phyloP scores from a whole-genome alignment of 2,113 vertebrate species.

The Lophotis ruficrista region DNA sequence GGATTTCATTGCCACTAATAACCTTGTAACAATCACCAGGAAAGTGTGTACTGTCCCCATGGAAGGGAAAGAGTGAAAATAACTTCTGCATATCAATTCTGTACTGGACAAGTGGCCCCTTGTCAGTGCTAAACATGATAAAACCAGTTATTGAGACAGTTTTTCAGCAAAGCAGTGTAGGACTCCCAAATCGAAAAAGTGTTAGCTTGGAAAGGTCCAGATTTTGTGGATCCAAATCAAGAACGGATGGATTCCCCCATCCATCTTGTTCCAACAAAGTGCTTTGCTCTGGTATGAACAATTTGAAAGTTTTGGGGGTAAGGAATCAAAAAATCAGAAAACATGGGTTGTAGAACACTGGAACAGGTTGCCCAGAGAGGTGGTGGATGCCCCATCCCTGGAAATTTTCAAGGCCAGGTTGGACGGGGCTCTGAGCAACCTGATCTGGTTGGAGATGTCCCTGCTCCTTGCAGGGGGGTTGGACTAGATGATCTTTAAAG shows the following conservation, averaged over 20 bases:
- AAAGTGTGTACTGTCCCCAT: rapidly evolving
- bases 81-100: not conserved
- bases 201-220: not conserved
- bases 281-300: not conserved
- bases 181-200: not conserved
- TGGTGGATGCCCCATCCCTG: too few species aligned
- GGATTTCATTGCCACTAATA: not conserved
- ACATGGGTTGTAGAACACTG: too few species aligned
- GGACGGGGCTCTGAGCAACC: too few species aligned
- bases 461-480: too few species aligned
- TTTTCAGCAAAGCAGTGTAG: not conserved
- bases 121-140: not conserved
- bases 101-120: not conserved
- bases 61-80: not conserved
- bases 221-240: not conserved
- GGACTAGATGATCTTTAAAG: too few species aligned
- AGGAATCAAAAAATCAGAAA: not conserved
- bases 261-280: not conserved
- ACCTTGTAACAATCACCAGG: not conserved
- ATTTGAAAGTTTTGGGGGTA: not conserved
- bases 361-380: too few species aligned
- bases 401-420: too few species aligned
- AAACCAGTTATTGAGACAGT: not conserved
- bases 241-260: not conserved
- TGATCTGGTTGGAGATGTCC: too few species aligned